These are phyloP conservation scores for Asarcornis scutulata DNA, from an alignment of 2,113 vertebrate genomes.

Conservation along the genomic window DNA sequence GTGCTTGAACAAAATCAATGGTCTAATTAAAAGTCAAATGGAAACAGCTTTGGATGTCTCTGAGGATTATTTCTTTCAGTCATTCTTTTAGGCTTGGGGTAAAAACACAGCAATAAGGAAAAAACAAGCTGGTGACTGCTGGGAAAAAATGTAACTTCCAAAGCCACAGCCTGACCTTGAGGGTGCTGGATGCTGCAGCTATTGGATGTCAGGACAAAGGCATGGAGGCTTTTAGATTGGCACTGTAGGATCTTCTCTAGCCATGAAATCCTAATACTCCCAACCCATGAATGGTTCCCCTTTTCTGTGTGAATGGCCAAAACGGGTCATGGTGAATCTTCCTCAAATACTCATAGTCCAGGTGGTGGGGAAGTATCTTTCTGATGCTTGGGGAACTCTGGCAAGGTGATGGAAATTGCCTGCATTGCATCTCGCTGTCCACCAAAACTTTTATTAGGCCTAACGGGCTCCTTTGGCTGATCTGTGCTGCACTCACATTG, in stretches of 20 bases:
- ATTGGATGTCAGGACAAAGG: background rate
- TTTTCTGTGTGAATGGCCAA: background rate
- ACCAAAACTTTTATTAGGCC: background rate
- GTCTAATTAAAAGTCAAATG: conserved; percentile 43
- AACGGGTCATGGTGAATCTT: background rate
- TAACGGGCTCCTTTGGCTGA: background rate
- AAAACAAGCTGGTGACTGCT: background rate
- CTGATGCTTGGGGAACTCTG: background rate
- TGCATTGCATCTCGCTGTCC: background rate
- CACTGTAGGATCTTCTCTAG: background rate
- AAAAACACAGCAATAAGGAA: background rate
- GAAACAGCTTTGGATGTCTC: conserved; percentile 16
- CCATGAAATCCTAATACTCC: background rate
- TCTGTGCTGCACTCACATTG: background rate
- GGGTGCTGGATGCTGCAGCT: background rate
- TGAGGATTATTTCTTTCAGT: background rate
- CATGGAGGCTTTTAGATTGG: background rate
- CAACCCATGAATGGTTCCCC: too few species aligned
- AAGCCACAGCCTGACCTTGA: background rate
- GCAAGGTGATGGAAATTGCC: background rate
- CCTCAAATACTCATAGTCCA: background rate
- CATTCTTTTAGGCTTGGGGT: background rate
- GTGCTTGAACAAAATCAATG: conserved; percentile 30
- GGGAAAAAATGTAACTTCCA: background rate
- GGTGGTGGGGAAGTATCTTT: too few species aligned